Conservation (phyloP, 2,888 invertebrate genomes). For the Lathronympha strigana region DNA sequence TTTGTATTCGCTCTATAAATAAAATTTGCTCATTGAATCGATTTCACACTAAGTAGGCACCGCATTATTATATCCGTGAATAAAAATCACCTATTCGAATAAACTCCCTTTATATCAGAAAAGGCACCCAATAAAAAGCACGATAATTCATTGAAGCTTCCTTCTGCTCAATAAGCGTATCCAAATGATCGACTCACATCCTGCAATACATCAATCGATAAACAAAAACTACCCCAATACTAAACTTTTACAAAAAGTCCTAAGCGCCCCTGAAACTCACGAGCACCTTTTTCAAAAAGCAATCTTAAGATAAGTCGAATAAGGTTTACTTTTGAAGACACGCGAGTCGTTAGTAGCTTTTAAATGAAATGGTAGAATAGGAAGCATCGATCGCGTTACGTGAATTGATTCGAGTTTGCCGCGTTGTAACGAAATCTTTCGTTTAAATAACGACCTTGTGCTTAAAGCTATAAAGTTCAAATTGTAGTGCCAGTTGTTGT, state of each 20-base stretch:
- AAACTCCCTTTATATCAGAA: not conserved
- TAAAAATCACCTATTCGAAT: conserved; percentile 3
- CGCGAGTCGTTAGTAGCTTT: not conserved
- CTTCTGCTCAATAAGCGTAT: conserved; percentile 21
- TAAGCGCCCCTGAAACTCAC: not conserved
- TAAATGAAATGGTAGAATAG: conserved; percentile 9
- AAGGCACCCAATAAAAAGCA: conserved; percentile 19
- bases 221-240: conserved; percentile 28
- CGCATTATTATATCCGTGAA: not conserved
- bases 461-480: not conserved
- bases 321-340: not conserved
- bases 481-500: not conserved
- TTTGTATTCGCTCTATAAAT: not conserved
- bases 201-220: conserved; percentile 34
- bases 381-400: conserved; percentile 27
- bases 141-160: conserved; percentile 26
- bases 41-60: conserved; percentile 11
- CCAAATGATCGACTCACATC: conserved; percentile 34
- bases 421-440: not conserved
- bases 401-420: conserved; percentile 2
- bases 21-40: not conserved
- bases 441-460: not conserved
- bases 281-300: not conserved
- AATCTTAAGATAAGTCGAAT: not conserved
- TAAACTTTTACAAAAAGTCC: not conserved